phyloP scores from a whole-genome alignment of 2,888 invertebrate species.

The Aleiodes leptofemur region DNA sequence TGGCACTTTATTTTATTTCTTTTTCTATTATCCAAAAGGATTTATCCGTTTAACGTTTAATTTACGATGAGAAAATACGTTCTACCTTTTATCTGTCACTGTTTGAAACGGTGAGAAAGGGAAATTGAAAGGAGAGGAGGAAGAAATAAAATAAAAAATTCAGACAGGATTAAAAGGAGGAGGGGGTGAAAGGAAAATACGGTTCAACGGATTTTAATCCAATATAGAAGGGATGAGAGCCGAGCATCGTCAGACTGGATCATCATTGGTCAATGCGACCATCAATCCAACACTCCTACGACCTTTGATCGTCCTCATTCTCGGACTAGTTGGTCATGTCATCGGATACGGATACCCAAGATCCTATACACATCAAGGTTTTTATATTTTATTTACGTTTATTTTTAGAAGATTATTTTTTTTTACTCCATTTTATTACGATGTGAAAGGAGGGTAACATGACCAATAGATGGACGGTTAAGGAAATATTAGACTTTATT shows the following conservation, averaged over 20 bases:
- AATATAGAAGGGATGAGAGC: constrained; percentile 56
- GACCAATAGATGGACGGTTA: too few relatives aligned
- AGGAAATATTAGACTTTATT: too few relatives aligned
- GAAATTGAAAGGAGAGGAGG: constrained; percentile 1
- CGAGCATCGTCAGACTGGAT: constrained; percentile 55
- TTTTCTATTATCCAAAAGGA: constrained; percentile 10
- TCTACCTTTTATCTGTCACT: background rate
- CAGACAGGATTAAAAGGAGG: background rate
- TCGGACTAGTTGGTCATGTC: constrained; percentile 55
- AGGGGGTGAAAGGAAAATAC: constrained; percentile 29
- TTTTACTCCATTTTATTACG: constrained; percentile 2
- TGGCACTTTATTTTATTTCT: constrained; percentile 1
- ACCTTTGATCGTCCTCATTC: constrained; percentile 51
- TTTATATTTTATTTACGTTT: constrained; percentile 28
- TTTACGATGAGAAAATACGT: background rate
- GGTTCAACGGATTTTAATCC: constrained; percentile 46
- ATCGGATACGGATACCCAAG: constrained; percentile 53
- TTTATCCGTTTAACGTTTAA: background rate
- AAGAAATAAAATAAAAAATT: background rate
- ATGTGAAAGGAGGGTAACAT: too few relatives aligned
- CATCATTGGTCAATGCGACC: constrained; percentile 57
- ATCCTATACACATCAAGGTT: constrained; percentile 54
- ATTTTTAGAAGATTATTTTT: background rate
- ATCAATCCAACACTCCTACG: constrained; percentile 49
- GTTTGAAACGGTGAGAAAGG: background rate